These are phyloP conservation scores for Melolontha melolontha DNA, from an alignment of 2,888 invertebrate species.

Conservation along the genomic window DNA sequence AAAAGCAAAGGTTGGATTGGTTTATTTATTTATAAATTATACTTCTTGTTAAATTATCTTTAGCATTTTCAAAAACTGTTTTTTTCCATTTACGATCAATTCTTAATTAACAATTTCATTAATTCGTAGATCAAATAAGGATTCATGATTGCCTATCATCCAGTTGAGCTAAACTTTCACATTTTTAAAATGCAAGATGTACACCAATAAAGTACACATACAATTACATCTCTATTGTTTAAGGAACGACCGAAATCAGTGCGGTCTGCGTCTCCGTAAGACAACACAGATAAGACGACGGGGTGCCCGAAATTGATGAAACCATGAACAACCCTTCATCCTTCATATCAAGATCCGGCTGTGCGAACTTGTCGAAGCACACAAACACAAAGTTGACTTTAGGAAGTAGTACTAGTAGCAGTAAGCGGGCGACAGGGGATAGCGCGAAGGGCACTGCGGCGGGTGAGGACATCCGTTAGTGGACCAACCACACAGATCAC, in stretches of 20 bases:
- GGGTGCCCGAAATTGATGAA: conserved; percentile 55
- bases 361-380: conserved; percentile 62
- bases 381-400: conserved; percentile 61
- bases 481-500: conserved; percentile 63
- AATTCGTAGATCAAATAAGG: too few relatives aligned
- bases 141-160: too few relatives aligned
- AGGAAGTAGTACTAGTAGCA: conserved; percentile 41
- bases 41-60: too few relatives aligned
- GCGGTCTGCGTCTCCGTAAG: conserved; percentile 45
- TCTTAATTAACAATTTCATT: too few relatives aligned
- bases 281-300: conserved; percentile 36
- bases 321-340: conserved; percentile 63
- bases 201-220: too few relatives aligned
- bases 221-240: too few relatives aligned
- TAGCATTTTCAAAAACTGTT: too few relatives aligned
- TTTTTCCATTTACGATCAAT: too few relatives aligned
- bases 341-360: conserved; percentile 62
- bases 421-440: not conserved
- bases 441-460: not conserved
- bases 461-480: conserved; percentile 55
- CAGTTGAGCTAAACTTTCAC: too few relatives aligned
- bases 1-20: too few relatives aligned
- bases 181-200: too few relatives aligned
- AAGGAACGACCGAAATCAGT: conserved; percentile 12
- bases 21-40: too few relatives aligned